A percentile compares a stretch with the other conserved stretches of the same genome.
Evolutionary conservation across 2,797 vertebrate genomes (phyloP).

Genomic region (Cyclopterus lumpus): DNA sequence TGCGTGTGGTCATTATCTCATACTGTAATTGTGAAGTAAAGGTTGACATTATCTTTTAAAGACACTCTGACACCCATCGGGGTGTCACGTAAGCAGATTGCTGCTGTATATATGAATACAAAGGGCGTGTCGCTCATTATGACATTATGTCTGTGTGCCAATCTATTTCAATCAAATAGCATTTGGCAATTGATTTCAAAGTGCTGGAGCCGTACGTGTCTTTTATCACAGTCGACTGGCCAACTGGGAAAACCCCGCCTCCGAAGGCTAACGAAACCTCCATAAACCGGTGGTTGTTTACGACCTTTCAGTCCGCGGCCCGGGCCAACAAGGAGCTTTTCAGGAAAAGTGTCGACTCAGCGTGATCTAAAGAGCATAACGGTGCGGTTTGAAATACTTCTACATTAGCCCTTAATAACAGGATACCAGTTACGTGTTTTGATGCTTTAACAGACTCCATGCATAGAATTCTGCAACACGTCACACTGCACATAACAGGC

Average conservation of each 20-base stretch:
- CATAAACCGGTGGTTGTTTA: constrained; percentile 24
- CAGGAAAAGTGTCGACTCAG: constrained; percentile 34
- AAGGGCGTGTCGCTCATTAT: background rate
- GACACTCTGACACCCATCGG: constrained; percentile 10
- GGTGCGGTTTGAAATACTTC: constrained; percentile 54
- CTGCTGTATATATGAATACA: constrained; percentile 21
- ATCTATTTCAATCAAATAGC: constrained; percentile 14
- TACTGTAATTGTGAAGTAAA: constrained; percentile 25
- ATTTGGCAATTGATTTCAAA: constrained; percentile 54
- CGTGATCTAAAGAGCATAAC: constrained; percentile 31
- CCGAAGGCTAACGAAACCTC: constrained; percentile 30
- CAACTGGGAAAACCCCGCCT: constrained; percentile 34
- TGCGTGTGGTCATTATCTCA: constrained; percentile 47
- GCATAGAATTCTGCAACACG: constrained; percentile 76
- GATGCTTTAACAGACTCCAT: constrained; percentile 75
- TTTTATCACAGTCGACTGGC: constrained; percentile 44
- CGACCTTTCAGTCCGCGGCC: constrained; percentile 42
- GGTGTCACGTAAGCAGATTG: constrained; percentile 15
- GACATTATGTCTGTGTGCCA: background rate
- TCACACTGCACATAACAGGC: constrained; percentile 76
- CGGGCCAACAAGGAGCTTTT: constrained; percentile 39
- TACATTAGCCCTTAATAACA: constrained; percentile 72
- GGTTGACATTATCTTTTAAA: constrained; percentile 19
- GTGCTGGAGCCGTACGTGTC: constrained; percentile 7
- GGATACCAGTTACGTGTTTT: constrained; percentile 60